Base-by-base conservation (phyloP, 2,888 invertebrate species). In the Tillus elongatus region DNA sequence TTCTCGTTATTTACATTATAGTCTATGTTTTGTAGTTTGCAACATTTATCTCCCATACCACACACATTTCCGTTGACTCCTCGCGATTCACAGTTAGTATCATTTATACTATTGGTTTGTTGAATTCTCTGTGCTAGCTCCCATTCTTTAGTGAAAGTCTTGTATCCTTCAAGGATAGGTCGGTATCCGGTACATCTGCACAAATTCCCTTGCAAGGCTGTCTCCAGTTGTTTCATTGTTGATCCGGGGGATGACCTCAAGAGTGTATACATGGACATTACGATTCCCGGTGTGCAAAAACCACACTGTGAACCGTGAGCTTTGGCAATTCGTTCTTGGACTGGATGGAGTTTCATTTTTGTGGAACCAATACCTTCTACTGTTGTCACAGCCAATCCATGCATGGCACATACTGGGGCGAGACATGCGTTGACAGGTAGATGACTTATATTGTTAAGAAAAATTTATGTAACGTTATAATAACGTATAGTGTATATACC, bases 241-340 rank as follows among this genome's bases (percentile, higher is more conserved):
- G 92, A 87, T n/a, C n/a, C n/a, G 0, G 75, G 71, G 28, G 76
- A 75, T 50, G 74, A 83, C 53, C 95, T 69, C 0, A 95, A 66
- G 28, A 95, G 68, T 0, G 90, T 72, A 56, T 93, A 95, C 90
- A 95, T 91, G 1, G 93, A 92, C 95, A 96, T 96, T 0, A 96
- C 88, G 43, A 96, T 90, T 15, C 95, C 95, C 2, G 93, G 93
- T 0, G 93, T 93, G 54, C 60, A 60, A 38, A 60, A 60, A 1
- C 93, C 93, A 59, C 95, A 95, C 63, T 95, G 95, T 0, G 92
- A 88, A 0, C 95, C 95, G 56, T 95, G 92, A 0, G 88, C 75
- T 66, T 85, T 85, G 0, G 90, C 90, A 45, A 93, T 74, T 46
- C 89, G 70, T 55, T 89, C 87, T 68, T 92, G 92, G 0, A 86